Evolutionary conservation across 1,140 invertebrate species (phyloP), one percentile per base, ranked within the genome.

Genomic region (Aphidius gifuensis): DNA sequence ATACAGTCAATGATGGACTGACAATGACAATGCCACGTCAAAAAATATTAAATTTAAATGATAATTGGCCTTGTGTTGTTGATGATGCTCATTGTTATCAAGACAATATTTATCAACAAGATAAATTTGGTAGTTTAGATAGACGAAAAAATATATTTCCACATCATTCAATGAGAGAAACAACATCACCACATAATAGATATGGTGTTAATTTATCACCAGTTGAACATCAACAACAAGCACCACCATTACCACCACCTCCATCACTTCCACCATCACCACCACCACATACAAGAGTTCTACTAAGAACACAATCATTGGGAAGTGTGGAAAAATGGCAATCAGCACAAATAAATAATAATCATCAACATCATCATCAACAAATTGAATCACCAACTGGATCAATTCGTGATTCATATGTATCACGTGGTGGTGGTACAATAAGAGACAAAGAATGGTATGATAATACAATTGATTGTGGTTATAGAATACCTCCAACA

Each of bases 391-490:
- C 2, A 56, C 70, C 9, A 75, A 72, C 23, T 66, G 68, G 72
- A 44, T 72, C 69, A 62, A 70, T 73, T 39, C 69, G 74, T 64
- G 70, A 48, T 7, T 8, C 44, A 60, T 38, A 48, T 32, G 40
- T 49, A 63, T 53, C 53, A 74, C 79, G 59, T 72, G 74, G 53
- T 68, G 58, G 6, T 60, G 58, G 54, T 66, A 69, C 8, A 71
- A 74, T 58, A 66, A 66, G 6, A 76, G 86, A 89, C 67, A 90
- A 89, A 69, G 87, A 88, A 57, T 90, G 89, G 88, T 88, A 88
- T 71, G 89, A 90, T 74, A 90, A 88, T 1, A 88, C 87, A 6
- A 71, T 90, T 49, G 88, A 90, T 77, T 84, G 85, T 0, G 83
- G 82, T 39, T 82, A 82, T 64, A 32, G 23, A 32, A 32, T 64